Evolutionary conservation across 2,888 invertebrate genomes (phyloP), one percentile per base, ranked within the genome.

Genomic region (Chironomus riparius): DNA sequence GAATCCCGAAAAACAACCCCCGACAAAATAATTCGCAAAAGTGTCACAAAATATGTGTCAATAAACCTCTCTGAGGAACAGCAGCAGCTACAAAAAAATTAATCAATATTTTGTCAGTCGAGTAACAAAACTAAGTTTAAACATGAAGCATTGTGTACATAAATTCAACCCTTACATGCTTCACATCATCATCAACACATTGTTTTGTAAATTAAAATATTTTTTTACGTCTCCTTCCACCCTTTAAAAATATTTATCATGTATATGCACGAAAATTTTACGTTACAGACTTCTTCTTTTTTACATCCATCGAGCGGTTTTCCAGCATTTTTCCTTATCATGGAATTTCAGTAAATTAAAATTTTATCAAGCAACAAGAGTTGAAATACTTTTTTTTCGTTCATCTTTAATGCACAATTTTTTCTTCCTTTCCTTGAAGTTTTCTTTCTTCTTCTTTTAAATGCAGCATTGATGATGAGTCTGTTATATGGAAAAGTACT

Each of bases 51-150:
- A 73, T 62, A 50, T 73, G 47, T 73, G 73, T 73, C 73, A 73
- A 38, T 65, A 65, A 65, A 18, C 65, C 65, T 65, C 22, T 56
- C 18, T 1, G n/a, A 56, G n/a, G 12, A 21, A n/a, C 15, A 69
- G 38, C 38, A 28, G 5, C 28, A 28, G n/a, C 38, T n/a, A 50
- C 12, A 7, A 15, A 62, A 73, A 73, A 62, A 38, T 70, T 73
- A 73, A 73, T 73, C 73, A 73, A 73, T 73, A 73, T 47, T 73
- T 47, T 65, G 62, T 61, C 68, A 68, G 38, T 38, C 38, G 38
- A 38, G 38, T 38, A 38, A 38, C 38, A 38, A 38, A 38, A 38
- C 38, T 38, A 38, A 38, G 38, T 38, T 38, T 38, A 38, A 38
- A 38, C 68, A 68, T 38, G 28, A 38, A 38, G 38, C 38, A 38